Base-by-base conservation (phyloP, 2,797 vertebrate genomes). In the Bucorvus abyssinicus region DNA sequence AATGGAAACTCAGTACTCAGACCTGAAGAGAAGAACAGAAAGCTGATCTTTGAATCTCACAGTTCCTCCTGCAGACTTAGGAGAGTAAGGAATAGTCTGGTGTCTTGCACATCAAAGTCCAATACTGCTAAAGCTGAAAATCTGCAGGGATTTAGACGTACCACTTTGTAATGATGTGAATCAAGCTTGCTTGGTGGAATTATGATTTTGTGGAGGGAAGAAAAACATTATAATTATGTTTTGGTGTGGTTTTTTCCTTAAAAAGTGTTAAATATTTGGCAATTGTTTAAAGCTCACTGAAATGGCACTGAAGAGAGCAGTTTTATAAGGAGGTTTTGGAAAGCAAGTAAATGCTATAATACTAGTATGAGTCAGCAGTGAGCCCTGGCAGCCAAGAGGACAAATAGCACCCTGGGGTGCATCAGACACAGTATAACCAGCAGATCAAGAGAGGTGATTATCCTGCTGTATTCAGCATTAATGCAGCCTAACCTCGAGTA, bases 391-490 rank as follows among this genome's bases (percentile, higher is more conserved):
- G 57, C 56, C 77, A 53, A 67, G 21, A 65, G 20, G 15, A 32
- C 23, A 61, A 11, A 16, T 6, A 1, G 1, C 38, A 85, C 12
- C 55, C 52, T 38, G 45, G 36, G 38, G 27, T 30, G 21, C 69
- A 57, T 59, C 26, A 70, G n/a, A 23, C 26, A 56, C 67, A 60
- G 47, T 2, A 27, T 3, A 13, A 38, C 22, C 68, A 73, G 44
- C 7, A 0, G 0, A 6, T 12, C 21, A 44, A n/a, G 9, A 86
- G 36, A 38, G 26, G 7, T 1, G 9, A 67, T 29, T 22, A 16
- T 53, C 14, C 32, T 4, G 0, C 30, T 82, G 47, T 15, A 30
- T 14, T 52, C 45, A 64, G 57, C 7, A 0, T 3, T 32, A 20
- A 2, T 27, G n/a, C 2, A 4, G 63, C 63, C 55, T 73, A 55